Evolutionary conservation across 2,888 invertebrate genomes (phyloP).

Genomic region (Apotomis betuletana): DNA sequence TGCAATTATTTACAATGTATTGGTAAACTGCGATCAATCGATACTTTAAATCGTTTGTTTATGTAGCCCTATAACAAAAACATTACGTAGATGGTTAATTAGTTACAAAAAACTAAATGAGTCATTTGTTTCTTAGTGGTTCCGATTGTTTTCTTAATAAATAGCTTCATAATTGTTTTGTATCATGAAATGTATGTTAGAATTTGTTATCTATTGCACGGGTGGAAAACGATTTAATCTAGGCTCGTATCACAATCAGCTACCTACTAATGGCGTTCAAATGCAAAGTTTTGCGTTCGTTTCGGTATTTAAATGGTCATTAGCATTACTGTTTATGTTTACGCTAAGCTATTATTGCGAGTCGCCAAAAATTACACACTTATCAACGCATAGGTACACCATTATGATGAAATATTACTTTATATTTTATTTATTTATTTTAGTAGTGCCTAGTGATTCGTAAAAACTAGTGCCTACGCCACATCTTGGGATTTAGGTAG

Average conservation of each 20-base stretch:
- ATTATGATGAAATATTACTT: too few species aligned
- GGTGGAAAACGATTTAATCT: constrained; percentile 12
- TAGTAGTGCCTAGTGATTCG: too few species aligned
- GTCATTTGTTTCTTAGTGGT: background rate
- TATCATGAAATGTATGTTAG: background rate
- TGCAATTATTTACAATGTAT: constrained; percentile 6
- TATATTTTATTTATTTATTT: too few species aligned
- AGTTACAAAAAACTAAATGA: background rate
- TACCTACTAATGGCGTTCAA: background rate
- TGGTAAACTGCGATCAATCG: constrained; percentile 13
- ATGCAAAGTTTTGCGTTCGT: too few species aligned
- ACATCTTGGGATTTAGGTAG: too few species aligned
- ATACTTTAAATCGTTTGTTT: background rate
- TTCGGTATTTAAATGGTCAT: too few species aligned
- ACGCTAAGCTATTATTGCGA: too few species aligned
- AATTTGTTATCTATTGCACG: constrained; percentile 19
- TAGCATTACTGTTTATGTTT: too few species aligned
- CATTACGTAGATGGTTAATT: background rate
- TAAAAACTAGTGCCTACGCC: too few species aligned
- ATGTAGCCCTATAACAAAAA: background rate
- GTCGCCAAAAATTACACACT: too few species aligned
- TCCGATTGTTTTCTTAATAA: background rate
- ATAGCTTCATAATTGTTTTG: background rate
- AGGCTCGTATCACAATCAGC: constrained; percentile 13
- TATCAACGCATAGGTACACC: too few species aligned